A percentile compares a stretch with the other conserved stretches of the same genome.
Evolutionary conservation across 2,888 invertebrate genomes (phyloP).

Genomic region (Leptinotarsa juncta): DNA sequence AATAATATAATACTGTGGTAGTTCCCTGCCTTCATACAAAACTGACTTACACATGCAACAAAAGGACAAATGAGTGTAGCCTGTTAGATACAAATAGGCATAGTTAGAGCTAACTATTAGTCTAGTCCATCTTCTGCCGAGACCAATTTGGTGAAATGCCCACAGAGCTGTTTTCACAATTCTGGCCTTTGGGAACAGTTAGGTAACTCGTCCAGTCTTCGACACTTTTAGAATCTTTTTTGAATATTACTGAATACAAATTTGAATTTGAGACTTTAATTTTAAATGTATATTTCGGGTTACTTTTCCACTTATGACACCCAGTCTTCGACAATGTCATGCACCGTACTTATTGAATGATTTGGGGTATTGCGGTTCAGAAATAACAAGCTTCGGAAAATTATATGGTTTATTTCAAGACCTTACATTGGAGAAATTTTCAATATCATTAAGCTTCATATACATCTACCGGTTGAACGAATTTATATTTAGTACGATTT

Average conservation of each 20-base stretch:
- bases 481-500: slow-evolving; percentile 16
- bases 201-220: slow-evolving; percentile 18
- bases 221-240: slow-evolving; percentile 6
- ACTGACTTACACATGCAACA: too few species aligned
- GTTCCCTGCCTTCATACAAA: too few species aligned
- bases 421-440: not conserved
- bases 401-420: slow-evolving; percentile 1
- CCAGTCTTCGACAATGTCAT: slow-evolving; percentile 1
- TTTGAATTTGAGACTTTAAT: not conserved
- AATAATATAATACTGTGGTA: too few species aligned
- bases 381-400: slow-evolving; percentile 8
- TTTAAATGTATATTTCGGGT: not conserved
- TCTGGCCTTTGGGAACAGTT: too few species aligned
- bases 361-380: slow-evolving; percentile 5
- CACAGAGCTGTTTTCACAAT: too few species aligned
- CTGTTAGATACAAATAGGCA: too few species aligned
- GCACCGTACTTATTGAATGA: not conserved
- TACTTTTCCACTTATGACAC: not conserved
- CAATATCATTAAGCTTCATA: slow-evolving; percentile 10
- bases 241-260: not conserved
- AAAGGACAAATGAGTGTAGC: too few species aligned
- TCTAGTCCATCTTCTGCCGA: too few species aligned
- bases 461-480: slow-evolving; percentile 14
- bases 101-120: too few species aligned
- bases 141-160: too few species aligned